Conservation (phyloP, 2,113 vertebrate species). For the Megaptera novaeangliae region DNA sequence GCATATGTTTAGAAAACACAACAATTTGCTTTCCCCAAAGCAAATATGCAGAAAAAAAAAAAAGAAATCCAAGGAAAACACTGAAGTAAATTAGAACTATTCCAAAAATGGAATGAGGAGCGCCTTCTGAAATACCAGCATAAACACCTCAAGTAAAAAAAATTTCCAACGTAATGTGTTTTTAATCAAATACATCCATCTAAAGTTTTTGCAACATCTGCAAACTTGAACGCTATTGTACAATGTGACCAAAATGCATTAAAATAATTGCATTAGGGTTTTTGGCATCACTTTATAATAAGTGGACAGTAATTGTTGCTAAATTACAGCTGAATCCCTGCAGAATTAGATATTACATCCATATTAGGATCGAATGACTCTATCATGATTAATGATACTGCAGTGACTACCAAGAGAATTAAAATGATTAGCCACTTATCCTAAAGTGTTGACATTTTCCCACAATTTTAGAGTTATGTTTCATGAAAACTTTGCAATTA, state of each 20-base stretch:
- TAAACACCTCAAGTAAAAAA: slow-evolving; percentile 51
- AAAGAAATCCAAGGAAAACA: not conserved
- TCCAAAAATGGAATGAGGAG: not conserved
- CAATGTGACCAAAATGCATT: slow-evolving; percentile 60
- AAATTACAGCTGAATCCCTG: slow-evolving; percentile 74
- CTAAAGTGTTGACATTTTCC: slow-evolving; percentile 46
- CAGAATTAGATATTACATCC: slow-evolving; percentile 70
- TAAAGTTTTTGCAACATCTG: slow-evolving; percentile 61
- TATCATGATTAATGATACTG: slow-evolving; percentile 72
- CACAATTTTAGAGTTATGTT: slow-evolving; percentile 40
- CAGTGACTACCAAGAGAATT: slow-evolving; percentile 61
- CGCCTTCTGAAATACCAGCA: not conserved
- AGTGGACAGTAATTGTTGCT: slow-evolving; percentile 77
- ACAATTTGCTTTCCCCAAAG: not conserved
- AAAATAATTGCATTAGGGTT: slow-evolving; percentile 72
- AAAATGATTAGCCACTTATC: slow-evolving; percentile 71
- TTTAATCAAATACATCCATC: slow-evolving; percentile 73
- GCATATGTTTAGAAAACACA: not conserved
- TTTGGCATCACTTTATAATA: slow-evolving; percentile 70
- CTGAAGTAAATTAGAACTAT: slow-evolving; percentile 1
- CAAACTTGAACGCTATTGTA: slow-evolving; percentile 44
- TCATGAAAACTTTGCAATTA: slow-evolving; percentile 53
- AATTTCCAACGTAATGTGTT: slow-evolving; percentile 57
- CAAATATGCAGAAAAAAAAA: slow-evolving; percentile 33
- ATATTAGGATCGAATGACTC: slow-evolving; percentile 67